phyloP scores from a whole-genome alignment of 2,888 invertebrate species.

The Calameuta filiformis region DNA sequence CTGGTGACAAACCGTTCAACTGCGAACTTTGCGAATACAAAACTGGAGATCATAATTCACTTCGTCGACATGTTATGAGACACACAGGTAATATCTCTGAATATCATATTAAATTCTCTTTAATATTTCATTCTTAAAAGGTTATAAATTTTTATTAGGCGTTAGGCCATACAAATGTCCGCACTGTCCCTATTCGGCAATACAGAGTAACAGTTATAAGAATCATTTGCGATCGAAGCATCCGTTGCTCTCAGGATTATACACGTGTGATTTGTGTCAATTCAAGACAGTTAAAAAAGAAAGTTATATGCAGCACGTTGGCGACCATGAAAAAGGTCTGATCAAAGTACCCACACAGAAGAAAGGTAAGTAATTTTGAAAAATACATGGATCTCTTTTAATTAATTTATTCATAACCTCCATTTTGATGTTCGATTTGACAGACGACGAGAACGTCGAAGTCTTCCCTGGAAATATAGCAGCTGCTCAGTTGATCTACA shows the following conservation, averaged over 20 bases:
- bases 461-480: conserved; percentile 64
- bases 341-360: conserved; percentile 52
- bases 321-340: conserved; percentile 69
- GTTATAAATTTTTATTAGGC: conserved; percentile 51
- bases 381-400: conserved; percentile 11
- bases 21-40: conserved; percentile 77
- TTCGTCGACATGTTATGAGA: conserved; percentile 75
- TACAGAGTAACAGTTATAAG: conserved; percentile 78
- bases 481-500: conserved; percentile 63
- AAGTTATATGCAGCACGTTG: conserved; percentile 68
- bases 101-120: conserved; percentile 27
- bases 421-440: conserved; percentile 6
- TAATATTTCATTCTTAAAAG: neutral
- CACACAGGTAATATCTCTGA: conserved; percentile 67
- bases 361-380: conserved; percentile 44
- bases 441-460: conserved; percentile 54
- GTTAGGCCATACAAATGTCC: conserved; percentile 74
- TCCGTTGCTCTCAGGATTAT: conserved; percentile 66
- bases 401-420: conserved; percentile 1
- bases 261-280: conserved; percentile 69
- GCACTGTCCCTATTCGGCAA: conserved; percentile 76
- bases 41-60: conserved; percentile 81
- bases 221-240: conserved; percentile 71
- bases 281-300: conserved; percentile 72
- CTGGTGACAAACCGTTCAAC: conserved; percentile 81